These are phyloP conservation scores for Apis dorsata DNA, from an alignment of 1,140 invertebrate genomes.

Conservation along the genomic window DNA sequence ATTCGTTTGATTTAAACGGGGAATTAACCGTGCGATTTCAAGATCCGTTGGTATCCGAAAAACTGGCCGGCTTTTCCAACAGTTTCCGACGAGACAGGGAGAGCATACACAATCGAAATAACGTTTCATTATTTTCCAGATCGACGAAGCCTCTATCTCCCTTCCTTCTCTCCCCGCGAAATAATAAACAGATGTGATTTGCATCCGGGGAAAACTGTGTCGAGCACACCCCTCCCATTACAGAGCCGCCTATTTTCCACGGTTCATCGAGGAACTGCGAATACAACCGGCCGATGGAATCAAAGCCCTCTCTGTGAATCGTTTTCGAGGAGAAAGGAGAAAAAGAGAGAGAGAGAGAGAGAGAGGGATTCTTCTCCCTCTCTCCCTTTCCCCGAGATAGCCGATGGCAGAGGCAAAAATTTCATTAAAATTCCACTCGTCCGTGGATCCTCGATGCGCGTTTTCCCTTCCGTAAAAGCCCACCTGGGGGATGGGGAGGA, in stretches of 20 bases:
- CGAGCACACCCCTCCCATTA: background rate
- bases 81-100: background rate
- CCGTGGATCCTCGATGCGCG: background rate
- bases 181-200: constrained; percentile 15
- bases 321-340: background rate
- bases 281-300: background rate
- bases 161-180: background rate
- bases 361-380: background rate
- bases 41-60: background rate
- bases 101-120: constrained; percentile 3
- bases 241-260: constrained; percentile 5
- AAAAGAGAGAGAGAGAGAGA: background rate
- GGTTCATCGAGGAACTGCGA: background rate
- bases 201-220: background rate
- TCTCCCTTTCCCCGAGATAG: background rate
- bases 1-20: background rate
- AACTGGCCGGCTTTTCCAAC: constrained; percentile 8
- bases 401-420: constrained; percentile 21
- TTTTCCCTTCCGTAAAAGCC: constrained; percentile 1
- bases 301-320: background rate
- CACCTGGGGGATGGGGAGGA: background rate
- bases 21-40: constrained; percentile 19
- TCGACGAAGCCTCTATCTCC: background rate
- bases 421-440: constrained; percentile 33
- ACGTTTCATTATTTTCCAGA: constrained; percentile 20